These are phyloP conservation scores for Hippolais icterina DNA, from an alignment of 2,113 vertebrate genomes.

Conservation along the genomic window DNA sequence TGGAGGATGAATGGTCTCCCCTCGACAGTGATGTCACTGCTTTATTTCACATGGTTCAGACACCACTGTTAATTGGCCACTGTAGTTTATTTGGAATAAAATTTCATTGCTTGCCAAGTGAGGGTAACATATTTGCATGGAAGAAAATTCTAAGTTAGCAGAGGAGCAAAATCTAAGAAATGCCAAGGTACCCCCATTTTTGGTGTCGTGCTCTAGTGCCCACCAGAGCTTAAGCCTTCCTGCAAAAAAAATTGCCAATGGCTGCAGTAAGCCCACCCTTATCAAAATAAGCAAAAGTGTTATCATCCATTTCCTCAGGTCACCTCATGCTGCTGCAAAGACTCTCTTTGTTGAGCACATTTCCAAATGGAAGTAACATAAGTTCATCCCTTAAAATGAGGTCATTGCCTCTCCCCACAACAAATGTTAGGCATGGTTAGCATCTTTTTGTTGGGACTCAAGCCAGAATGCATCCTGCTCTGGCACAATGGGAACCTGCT, in stretches of 20 bases:
- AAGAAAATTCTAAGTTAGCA: background rate
- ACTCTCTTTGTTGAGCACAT: background rate
- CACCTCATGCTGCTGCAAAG: background rate
- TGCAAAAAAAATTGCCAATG: background rate
- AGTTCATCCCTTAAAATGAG: conserved; percentile 40
- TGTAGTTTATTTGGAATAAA: background rate
- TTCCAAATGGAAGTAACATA: conserved; percentile 35
- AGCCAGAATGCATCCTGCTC: conserved; percentile 54
- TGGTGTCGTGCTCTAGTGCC: background rate
- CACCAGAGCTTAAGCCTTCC: background rate
- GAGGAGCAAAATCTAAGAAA: background rate
- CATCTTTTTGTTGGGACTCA: conserved; percentile 58
- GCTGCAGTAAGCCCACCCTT: background rate
- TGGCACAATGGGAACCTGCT: conserved; percentile 65
- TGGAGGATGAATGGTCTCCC: background rate
- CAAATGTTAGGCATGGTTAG: conserved; percentile 61
- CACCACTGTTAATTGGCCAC: background rate
- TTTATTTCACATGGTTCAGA: background rate
- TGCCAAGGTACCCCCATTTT: background rate
- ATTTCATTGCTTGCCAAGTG: background rate
- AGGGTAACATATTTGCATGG: background rate
- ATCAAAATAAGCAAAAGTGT: background rate
- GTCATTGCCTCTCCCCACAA: conserved; percentile 12
- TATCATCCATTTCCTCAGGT: background rate
- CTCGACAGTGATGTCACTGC: background rate